These are phyloP conservation scores for Ictidomys tridecemlineatus DNA, from an alignment of 2,113 vertebrate species.

Conservation along the genomic window DNA sequence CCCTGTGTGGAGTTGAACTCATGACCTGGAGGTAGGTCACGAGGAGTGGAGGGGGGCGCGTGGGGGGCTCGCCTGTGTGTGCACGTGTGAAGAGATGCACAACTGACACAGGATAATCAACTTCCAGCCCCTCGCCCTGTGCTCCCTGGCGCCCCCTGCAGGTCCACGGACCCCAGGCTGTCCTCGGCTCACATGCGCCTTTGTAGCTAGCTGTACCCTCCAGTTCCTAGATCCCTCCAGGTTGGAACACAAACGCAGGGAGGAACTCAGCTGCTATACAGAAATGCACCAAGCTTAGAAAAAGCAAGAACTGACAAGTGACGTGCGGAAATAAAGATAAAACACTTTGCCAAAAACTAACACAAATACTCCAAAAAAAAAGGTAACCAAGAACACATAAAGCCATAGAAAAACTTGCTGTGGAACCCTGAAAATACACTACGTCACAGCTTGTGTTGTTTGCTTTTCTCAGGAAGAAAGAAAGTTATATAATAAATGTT, in stretches of 20 bases:
- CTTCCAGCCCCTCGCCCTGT: too few relatives aligned
- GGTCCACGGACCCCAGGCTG: too few relatives aligned
- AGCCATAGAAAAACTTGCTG: background rate
- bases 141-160: too few relatives aligned
- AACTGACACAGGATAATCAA: too few relatives aligned
- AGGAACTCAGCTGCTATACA: background rate
- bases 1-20: background rate
- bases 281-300: background rate
- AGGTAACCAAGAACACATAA: background rate
- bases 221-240: background rate
- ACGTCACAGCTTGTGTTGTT: background rate
- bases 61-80: rapidly evolving
- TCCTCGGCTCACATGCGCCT: too few relatives aligned
- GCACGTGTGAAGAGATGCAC: background rate
- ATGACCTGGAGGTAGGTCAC: background rate
- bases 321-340: background rate
- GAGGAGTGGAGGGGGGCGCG: rapidly evolving
- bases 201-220: background rate
- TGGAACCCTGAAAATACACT: background rate
- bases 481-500: background rate
- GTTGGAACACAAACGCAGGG: background rate
- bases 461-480: background rate
- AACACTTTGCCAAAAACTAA: background rate
- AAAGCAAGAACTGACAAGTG: background rate
- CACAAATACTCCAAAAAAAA: background rate